Evolutionary conservation across 2,888 invertebrate species (phyloP).

Genomic region (Cylloceria caligata): DNA sequence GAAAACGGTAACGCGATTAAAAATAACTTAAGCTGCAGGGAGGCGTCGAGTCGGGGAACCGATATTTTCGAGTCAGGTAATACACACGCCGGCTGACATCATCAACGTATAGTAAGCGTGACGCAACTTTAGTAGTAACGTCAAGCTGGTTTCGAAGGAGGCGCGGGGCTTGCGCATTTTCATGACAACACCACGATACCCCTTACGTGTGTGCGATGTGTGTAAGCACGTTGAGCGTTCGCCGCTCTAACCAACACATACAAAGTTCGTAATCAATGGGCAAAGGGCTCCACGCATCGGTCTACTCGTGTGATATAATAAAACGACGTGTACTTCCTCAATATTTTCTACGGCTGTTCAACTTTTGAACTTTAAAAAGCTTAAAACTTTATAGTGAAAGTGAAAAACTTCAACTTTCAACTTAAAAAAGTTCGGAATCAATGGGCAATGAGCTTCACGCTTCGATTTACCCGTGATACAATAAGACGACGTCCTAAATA

Average conservation of each 20-base stretch:
- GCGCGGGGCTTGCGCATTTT: conserved; percentile 54
- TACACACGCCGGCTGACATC: conserved; percentile 80
- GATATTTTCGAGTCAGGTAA: conserved; percentile 80
- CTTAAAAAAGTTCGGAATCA: no score
- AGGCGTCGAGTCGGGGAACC: conserved; percentile 56
- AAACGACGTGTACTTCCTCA: conserved; percentile 10
- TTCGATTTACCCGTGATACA: no score
- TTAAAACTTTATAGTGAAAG: no score
- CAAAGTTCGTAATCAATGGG: conserved; percentile 39
- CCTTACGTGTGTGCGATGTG: conserved; percentile 1
- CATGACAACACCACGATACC: conserved; percentile 9
- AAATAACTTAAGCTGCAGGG: conserved; percentile 67
- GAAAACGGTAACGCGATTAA: conserved; percentile 37
- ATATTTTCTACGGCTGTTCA: neutral
- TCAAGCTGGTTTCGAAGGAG: conserved; percentile 68
- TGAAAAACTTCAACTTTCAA: no score
- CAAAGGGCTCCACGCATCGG: conserved; percentile 35
- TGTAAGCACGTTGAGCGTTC: neutral
- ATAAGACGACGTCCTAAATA: no score
- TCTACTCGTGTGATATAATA: neutral
- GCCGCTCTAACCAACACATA: neutral
- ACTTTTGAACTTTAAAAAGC: neutral
- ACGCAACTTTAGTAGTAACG: conserved; percentile 80
- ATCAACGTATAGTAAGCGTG: conserved; percentile 81
- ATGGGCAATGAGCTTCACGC: no score